Conservation (phyloP, 2,113 vertebrate species). For the Chauna torquata region DNA sequence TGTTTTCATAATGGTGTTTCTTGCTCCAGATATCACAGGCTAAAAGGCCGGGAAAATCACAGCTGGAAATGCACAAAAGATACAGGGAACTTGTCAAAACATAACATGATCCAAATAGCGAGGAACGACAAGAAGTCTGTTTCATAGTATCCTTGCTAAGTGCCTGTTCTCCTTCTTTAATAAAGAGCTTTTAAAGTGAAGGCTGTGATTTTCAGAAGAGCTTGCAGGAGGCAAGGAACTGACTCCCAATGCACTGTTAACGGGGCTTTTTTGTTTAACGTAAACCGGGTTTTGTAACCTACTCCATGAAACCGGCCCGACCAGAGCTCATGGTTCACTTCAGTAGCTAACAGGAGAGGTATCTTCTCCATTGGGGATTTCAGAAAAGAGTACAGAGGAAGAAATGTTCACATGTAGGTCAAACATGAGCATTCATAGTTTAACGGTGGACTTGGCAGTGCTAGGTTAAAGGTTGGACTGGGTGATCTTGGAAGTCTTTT, state of each 20-base stretch:
- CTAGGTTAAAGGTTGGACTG: no score
- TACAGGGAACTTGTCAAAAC: fast-evolving
- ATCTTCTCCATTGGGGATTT: no score
- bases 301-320: background rate
- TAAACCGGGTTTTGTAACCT: background rate
- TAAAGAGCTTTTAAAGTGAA: background rate
- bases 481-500: no score
- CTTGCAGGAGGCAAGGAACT: background rate
- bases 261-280: background rate
- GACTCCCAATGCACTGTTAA: background rate
- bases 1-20: background rate
- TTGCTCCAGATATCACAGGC: background rate
- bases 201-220: background rate
- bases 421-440: background rate
- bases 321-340: background rate
- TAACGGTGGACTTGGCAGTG: no score
- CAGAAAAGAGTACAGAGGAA: background rate
- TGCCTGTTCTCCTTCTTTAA: background rate
- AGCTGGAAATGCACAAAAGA: background rate
- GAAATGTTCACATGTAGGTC: background rate
- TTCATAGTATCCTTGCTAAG: background rate
- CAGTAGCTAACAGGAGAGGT: background rate
- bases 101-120: background rate
- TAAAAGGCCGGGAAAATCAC: background rate
- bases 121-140: background rate